Evolutionary conservation across 2,888 invertebrate species (phyloP), one percentile per base, ranked within the genome.

Genomic region (Acleris emargana): DNA sequence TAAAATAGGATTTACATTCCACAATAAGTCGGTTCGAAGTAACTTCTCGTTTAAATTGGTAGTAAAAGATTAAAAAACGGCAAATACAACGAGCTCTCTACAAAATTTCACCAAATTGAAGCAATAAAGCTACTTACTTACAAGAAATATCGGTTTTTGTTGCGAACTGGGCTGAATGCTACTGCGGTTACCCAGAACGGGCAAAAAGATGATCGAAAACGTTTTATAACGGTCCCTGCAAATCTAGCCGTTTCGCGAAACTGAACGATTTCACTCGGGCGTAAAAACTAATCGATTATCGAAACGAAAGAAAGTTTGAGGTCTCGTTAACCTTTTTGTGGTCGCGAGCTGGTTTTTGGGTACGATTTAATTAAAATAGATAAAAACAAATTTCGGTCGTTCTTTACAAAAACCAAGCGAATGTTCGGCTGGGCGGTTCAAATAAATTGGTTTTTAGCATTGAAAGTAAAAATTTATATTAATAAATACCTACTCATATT

Each of bases 141-240:
- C 42, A 54, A 50, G 20, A 57, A 60, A 60, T 20, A n/a, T 45
- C 38, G 20, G 51, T 66, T 66, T 61, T 60, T 66, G 57, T 20
- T 47, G 2, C 52, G 17, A 32, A 38, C 52, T 32, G 18, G 7
- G n/a, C 38, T 58, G 17, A 64, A 53, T 58, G 47, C 64, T 25
- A 18, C 53, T 53, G 64, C 51, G 61, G 66, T 66, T 61, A 51
- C 32, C 51, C 45, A 66, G 20, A 9, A 20, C 25, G 45, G 54
- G 55, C 55, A 61, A 61, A 66, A 57, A 66, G 60, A 38, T 60
- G 54, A 64, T 66, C 60, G 52, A 57, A 61, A 61, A 57, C 61
- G 57, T 61, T 61, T 60, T 38, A 61, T 66, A 66, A 66, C 66
- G 66, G 66, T 60, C 11, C 45, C 11, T 18, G 61, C 6, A 25